Conservation (phyloP, 2,113 vertebrate species). For the Coryphaenoides rupestris region DNA sequence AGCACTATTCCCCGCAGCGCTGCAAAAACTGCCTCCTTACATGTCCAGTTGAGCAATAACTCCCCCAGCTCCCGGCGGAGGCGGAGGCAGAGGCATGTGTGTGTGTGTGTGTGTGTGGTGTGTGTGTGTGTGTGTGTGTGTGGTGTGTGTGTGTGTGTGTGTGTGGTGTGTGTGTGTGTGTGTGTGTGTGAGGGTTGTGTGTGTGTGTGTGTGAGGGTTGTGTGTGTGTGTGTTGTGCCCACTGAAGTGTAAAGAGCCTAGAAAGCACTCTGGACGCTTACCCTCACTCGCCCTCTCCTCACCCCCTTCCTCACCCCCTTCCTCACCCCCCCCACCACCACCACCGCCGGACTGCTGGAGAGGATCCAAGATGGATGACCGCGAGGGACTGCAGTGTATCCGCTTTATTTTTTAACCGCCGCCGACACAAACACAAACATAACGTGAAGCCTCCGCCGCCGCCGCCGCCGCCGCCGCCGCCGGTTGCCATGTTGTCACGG, state of each 20-base stretch:
- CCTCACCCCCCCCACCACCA: slow-evolving; percentile 18
- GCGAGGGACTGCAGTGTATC: too few relatives aligned
- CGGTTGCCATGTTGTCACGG: too few relatives aligned
- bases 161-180: too few relatives aligned
- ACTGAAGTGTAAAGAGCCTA: slow-evolving; percentile 14
- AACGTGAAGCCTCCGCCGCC: too few relatives aligned
- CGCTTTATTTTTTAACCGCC: background rate
- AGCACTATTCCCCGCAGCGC: slow-evolving; percentile 15
- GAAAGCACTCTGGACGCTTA: background rate
- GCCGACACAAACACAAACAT: background rate
- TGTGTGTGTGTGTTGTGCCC: slow-evolving; percentile 41
- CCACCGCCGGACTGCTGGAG: slow-evolving; percentile 41
- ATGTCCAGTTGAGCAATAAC: slow-evolving; percentile 60
- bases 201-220: too few relatives aligned
- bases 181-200: slow-evolving; percentile 25
- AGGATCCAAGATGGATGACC: slow-evolving; percentile 54
- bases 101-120: too few relatives aligned
- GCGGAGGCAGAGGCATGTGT: background rate
- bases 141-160: too few relatives aligned
- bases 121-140: too few relatives aligned
- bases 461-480: too few relatives aligned
- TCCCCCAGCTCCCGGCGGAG: slow-evolving; percentile 32
- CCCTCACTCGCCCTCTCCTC: too few relatives aligned
- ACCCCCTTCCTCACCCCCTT: too few relatives aligned
- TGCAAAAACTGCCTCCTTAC: slow-evolving; percentile 33